Conservation (phyloP, 2,888 invertebrate genomes). For the Lasioglossum morio region DNA sequence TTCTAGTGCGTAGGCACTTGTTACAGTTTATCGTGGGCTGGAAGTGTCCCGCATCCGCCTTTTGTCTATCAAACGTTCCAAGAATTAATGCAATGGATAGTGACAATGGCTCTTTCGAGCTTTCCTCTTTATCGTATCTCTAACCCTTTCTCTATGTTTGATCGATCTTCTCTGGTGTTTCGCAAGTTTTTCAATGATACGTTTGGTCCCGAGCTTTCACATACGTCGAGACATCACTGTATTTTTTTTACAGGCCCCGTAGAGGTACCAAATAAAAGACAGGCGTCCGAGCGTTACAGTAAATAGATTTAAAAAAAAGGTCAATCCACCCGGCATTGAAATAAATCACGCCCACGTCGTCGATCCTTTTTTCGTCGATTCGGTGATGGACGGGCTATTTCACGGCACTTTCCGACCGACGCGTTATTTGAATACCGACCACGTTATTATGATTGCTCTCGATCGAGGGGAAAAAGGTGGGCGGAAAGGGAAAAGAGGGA, state of each 20-base stretch:
- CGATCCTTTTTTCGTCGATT: conserved; percentile 59
- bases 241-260: no score
- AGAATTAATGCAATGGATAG: background rate
- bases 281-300: background rate
- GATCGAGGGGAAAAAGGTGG: conserved; percentile 54
- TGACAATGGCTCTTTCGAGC: background rate
- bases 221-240: no score
- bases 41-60: background rate
- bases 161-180: no score
- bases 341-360: conserved; percentile 46
- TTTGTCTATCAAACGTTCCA: conserved; percentile 1
- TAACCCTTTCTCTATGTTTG: no score
- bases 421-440: conserved; percentile 62
- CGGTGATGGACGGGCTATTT: conserved; percentile 57
- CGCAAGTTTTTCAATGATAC: no score
- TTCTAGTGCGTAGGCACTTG: background rate
- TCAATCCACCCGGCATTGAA: background rate
- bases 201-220: no score
- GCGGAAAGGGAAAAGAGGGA: conserved; percentile 40
- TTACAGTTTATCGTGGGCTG: background rate
- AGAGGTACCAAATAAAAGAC: background rate
- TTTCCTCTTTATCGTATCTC: background rate
- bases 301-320: background rate
- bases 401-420: conserved; percentile 57
- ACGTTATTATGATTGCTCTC: conserved; percentile 69